phyloP scores from a whole-genome alignment of 2,888 invertebrate species.

The Standfussiana lucernea region DNA sequence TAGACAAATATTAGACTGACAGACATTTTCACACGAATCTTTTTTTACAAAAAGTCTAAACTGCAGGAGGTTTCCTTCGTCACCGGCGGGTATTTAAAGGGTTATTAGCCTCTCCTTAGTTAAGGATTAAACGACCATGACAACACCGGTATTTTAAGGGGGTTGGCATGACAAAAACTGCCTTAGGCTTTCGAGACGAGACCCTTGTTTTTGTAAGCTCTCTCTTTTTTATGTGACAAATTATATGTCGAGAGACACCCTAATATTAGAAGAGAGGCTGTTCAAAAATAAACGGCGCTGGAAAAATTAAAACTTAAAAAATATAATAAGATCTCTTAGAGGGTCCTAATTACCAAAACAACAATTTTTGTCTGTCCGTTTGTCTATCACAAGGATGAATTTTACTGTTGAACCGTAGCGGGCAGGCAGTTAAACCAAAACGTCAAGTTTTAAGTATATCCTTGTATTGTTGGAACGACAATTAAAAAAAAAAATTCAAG shows the following conservation, averaged over 20 bases:
- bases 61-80: neutral
- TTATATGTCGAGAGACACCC: conserved; percentile 12
- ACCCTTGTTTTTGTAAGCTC: conserved; percentile 35
- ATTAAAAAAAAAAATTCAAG: neutral
- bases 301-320: neutral
- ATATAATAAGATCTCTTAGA: neutral
- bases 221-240: conserved; percentile 33
- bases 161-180: conserved; percentile 27
- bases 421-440: too few species aligned
- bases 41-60: neutral
- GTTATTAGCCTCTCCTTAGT: conserved; percentile 19
- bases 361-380: neutral
- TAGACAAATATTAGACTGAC: neutral
- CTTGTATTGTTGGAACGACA: neutral
- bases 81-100: conserved; percentile 25
- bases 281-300: conserved; percentile 5
- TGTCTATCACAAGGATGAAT: neutral
- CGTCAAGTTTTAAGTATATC: too few species aligned
- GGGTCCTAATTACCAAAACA: neutral
- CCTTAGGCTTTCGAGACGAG: conserved; percentile 27
- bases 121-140: conserved; percentile 28
- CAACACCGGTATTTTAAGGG: conserved; percentile 26
- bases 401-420: too few species aligned
- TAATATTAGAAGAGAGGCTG: conserved; percentile 25
- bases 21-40: neutral